Base-by-base conservation (phyloP, 2,797 vertebrate genomes). In the Lerista edwardsae region DNA sequence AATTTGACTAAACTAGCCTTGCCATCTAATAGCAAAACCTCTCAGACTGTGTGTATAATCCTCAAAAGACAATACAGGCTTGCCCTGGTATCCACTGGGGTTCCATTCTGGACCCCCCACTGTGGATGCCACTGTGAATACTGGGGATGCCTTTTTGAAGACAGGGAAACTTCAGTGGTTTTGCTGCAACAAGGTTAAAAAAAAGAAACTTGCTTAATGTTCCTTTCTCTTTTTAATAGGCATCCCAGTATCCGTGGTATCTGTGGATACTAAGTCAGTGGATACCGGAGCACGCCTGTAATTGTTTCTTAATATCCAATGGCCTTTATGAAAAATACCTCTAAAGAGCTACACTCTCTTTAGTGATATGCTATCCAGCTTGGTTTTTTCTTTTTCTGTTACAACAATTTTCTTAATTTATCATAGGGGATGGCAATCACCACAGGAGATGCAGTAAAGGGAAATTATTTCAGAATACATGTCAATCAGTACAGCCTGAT, bases 391-490 rank as follows among this genome's bases (percentile, higher is more conserved):
- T 21, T 59, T 64, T 69, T 29, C 55, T 71, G 6, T 62, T 61
- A 73, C 71, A 71, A 71, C n/a, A 83, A 71, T 74, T 89, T 86
- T 81, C 82, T 79, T 87, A 59, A 29, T 51, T 78, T 92, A 14
- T 92, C 84, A 4, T 88, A 98, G 98, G 97, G 97, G 2, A 69
- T 79, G 8, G 94, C 95, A 75, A 88, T 99, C 1, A 80, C 96
- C 78, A 99, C 98, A 0, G 98, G 98, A 2, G 90, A 84, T 1
- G 94, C 91, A 0, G 88, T 94, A 79, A 87, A 88, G 0, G 98
- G 98, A 11, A 95, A 97, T 93, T 99, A 98, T 94, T 99, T 99
- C 95, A 92, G 94, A 67, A 75, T 99, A 55, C 95, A 96, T 27
- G 93, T 98, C 61, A 96, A 95, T 93, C 82, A 84, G 55, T 93